phyloP scores from a whole-genome alignment of 2,113 vertebrate genomes.

The Lasiurus borealis region DNA sequence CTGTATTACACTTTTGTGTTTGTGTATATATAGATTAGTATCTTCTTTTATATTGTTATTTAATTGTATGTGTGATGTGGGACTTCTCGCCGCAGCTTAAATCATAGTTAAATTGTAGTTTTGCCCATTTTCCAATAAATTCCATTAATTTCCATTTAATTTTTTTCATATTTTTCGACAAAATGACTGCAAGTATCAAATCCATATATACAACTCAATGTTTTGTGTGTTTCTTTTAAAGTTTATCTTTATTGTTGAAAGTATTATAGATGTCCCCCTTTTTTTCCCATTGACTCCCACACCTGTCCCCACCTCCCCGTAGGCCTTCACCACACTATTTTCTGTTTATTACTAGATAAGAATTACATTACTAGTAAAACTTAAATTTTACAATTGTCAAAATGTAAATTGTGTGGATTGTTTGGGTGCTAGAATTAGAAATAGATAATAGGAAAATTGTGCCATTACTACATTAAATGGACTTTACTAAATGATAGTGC shows the following conservation, averaged over 20 bases:
- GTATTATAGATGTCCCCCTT: no score
- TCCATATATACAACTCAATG: not conserved
- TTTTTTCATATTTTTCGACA: constrained; percentile 3
- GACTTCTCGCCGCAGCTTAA: not conserved
- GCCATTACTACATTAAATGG: constrained; percentile 52
- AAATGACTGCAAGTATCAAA: not conserved
- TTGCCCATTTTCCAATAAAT: not conserved
- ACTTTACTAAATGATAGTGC: constrained; percentile 49
- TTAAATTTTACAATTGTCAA: constrained; percentile 49
- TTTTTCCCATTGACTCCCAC: no score
- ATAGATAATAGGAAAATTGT: constrained; percentile 37
- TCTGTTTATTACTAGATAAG: constrained; percentile 53
- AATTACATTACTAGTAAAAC: constrained; percentile 28
- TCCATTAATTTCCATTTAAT: not conserved
- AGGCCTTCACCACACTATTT: not conserved
- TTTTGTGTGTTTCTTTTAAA: not conserved
- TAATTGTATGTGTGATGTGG: not conserved
- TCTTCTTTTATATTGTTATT: not conserved
- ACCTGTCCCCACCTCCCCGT: no score
- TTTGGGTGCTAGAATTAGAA: constrained; percentile 58
- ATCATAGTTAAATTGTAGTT: not conserved
- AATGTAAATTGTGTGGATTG: constrained; percentile 51
- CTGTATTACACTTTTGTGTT: no score
- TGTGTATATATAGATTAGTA: no score
- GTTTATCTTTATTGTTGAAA: no score